A percentile compares a stretch with the other conserved stretches of the same genome.
Evolutionary conservation across 1,140 invertebrate species (phyloP).

Genomic region (Lethocerus indicus): DNA sequence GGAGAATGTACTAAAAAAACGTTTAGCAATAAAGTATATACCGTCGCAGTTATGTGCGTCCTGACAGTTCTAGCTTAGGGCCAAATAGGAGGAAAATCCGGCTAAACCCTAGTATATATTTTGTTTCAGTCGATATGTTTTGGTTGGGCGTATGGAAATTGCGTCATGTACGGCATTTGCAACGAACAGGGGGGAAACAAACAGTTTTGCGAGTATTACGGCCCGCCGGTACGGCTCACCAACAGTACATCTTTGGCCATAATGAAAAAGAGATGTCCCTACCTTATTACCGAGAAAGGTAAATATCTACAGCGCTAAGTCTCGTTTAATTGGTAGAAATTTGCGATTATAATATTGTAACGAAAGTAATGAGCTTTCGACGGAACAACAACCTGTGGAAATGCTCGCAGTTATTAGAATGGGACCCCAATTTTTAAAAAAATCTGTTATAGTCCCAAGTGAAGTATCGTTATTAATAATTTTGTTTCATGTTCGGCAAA

Average conservation of each 20-base stretch:
- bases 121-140: not conserved
- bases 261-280: not conserved
- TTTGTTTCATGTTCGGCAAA: too few relatives aligned
- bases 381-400: not conserved
- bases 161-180: conserved; percentile 5
- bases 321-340: not conserved
- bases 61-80: too few relatives aligned
- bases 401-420: not conserved
- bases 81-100: too few relatives aligned
- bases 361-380: not conserved
- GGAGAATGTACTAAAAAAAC: too few relatives aligned
- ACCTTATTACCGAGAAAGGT: not conserved
- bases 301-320: not conserved
- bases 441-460: not conserved
- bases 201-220: conserved; percentile 1
- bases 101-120: too few relatives aligned
- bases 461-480: not conserved
- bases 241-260: not conserved
- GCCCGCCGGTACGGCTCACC: not conserved
- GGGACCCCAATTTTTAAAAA: not conserved
- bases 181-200: not conserved
- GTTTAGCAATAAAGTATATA: too few relatives aligned
- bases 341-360: not conserved
- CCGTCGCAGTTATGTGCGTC: too few relatives aligned
- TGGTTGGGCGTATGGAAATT: not conserved